Evolutionary conservation across 2,797 vertebrate species (phyloP).

Genomic region (Limnodromus scolopaceus): DNA sequence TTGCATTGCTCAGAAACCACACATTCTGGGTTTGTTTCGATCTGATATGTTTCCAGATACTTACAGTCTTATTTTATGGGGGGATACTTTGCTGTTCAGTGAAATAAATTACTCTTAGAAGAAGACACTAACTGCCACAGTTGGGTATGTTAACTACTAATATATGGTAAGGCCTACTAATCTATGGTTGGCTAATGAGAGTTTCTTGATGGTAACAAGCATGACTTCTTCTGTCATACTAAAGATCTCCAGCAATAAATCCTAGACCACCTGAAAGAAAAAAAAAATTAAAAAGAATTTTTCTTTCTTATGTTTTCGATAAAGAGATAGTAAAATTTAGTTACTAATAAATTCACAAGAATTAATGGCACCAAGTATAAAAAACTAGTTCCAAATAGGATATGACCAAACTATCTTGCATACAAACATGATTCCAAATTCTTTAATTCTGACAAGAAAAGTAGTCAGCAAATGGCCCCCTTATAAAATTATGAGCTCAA

Average conservation of each 20-base stretch:
- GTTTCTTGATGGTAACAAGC: neutral
- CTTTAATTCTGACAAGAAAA: neutral
- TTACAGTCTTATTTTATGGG: neutral
- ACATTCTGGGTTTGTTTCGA: neutral
- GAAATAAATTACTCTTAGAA: neutral
- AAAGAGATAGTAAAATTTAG: neutral
- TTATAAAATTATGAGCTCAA: neutral
- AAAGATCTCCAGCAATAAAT: neutral
- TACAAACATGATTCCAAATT: neutral
- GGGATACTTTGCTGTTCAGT: neutral
- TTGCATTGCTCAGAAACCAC: neutral
- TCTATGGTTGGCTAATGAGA: neutral
- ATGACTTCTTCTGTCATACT: neutral
- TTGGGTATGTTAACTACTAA: neutral
- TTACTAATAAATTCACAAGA: neutral
- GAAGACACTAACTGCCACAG: neutral
- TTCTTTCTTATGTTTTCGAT: neutral
- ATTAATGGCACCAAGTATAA: neutral
- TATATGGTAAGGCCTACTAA: neutral
- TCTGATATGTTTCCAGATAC: neutral
- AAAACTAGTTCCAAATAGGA: neutral
- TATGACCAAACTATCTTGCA: neutral
- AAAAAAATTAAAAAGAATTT: neutral
- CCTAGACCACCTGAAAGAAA: neutral
- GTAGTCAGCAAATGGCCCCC: neutral